phyloP scores from a whole-genome alignment of 2,797 vertebrate genomes.

The Silurus aristotelis region DNA sequence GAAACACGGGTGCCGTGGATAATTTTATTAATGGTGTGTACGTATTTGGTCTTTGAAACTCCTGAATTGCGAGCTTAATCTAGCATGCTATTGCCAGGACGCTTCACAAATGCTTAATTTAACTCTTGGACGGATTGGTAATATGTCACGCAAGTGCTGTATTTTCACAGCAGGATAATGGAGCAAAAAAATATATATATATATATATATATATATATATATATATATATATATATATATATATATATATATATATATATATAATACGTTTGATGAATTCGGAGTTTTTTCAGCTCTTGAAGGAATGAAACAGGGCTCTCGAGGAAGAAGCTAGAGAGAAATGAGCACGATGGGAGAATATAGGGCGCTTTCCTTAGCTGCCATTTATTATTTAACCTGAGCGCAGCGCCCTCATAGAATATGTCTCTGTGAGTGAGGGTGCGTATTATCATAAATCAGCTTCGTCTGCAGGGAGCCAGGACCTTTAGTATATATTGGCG shows the following conservation, averaged over 20 bases:
- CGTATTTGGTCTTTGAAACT: constrained; percentile 13
- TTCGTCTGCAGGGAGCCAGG: constrained; percentile 1
- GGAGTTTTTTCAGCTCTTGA: constrained; percentile 18
- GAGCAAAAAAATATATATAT: constrained; percentile 18
- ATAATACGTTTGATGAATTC: constrained; percentile 30
- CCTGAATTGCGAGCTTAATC: constrained; percentile 31
- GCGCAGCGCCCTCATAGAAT: constrained; percentile 22
- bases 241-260: no score
- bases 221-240: no score
- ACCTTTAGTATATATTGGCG: neutral
- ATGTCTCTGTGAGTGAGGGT: constrained; percentile 9
- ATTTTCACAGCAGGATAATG: constrained; percentile 39
- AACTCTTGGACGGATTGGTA: constrained; percentile 20
- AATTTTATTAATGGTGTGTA: constrained; percentile 18
- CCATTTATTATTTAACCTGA: constrained; percentile 43
- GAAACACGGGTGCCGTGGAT: constrained; percentile 17
- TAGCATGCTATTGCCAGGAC: constrained; percentile 12
- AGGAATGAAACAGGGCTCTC: neutral
- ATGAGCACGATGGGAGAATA: constrained; percentile 5
- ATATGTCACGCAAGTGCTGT: constrained; percentile 26
- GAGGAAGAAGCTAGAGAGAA: neutral
- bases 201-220: no score
- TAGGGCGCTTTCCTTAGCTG: constrained; percentile 27
- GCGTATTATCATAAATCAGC: constrained; percentile 20
- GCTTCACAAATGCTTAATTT: constrained; percentile 41